phyloP scores from a whole-genome alignment of 2,113 vertebrate genomes.

The rabbit (Oryctolagus cuniculus) region mOryCun1.1 NC_091453.1:18276501-18277000 shows the following conservation, averaged over 20 bases:
- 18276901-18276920: constrained; percentile 28
- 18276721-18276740: constrained; percentile 44
- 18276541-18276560: too few relatives aligned
- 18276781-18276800: constrained; percentile 38
- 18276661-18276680: not conserved
- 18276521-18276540: too few relatives aligned
- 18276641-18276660: not conserved
- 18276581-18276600: too few relatives aligned
- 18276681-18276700: constrained; percentile 7
- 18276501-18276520: too few relatives aligned
- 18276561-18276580: too few relatives aligned
- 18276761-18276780: constrained; percentile 39
- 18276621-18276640: too few relatives aligned
- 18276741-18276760: constrained; percentile 38
- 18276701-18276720: constrained; percentile 30
- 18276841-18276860: constrained; percentile 48
- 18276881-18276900: constrained; percentile 50
- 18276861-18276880: constrained; percentile 29
- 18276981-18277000: not conserved
- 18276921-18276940: constrained; percentile 21
- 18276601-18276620: too few relatives aligned
- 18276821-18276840: constrained; percentile 29
- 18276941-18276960: constrained; percentile 62
- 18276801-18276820: constrained; percentile 1
- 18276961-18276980: constrained; percentile 22